Evolutionary conservation across 2,888 invertebrate genomes (phyloP).

Genomic region (Drosophila lutescens): DNA sequence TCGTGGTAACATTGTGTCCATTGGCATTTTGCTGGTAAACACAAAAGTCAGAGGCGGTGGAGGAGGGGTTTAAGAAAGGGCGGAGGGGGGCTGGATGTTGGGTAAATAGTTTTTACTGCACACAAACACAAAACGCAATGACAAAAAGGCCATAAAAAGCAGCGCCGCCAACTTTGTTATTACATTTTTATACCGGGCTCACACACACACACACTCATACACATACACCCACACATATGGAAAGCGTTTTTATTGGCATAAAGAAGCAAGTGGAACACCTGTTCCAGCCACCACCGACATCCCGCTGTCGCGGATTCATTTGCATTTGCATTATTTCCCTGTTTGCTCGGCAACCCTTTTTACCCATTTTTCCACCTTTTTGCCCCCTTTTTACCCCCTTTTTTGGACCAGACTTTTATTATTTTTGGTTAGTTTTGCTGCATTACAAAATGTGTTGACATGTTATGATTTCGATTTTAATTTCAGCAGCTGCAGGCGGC

Average conservation of each 20-base stretch:
- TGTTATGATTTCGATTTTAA: conserved; percentile 73
- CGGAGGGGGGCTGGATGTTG: conserved; percentile 4
- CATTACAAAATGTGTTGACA: conserved; percentile 71
- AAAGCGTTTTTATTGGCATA: conserved; percentile 54
- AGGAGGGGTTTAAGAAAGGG: not conserved
- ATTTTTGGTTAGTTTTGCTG: conserved; percentile 61
- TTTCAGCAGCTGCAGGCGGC: conserved; percentile 34
- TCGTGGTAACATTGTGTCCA: conserved; percentile 65
- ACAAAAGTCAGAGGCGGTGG: conserved; percentile 20
- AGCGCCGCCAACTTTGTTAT: conserved; percentile 72
- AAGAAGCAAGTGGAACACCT: conserved; percentile 64
- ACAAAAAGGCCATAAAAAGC: conserved; percentile 71
- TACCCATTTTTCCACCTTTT: not conserved
- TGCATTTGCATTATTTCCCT: conserved; percentile 61
- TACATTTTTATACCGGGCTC: conserved; percentile 62
- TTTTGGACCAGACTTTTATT: conserved; percentile 45
- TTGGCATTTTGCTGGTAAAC: conserved; percentile 76
- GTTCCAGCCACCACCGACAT: conserved; percentile 45
- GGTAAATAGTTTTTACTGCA: conserved; percentile 72
- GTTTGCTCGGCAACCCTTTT: conserved; percentile 29
- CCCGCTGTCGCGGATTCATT: conserved; percentile 49
- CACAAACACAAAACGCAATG: conserved; percentile 59
- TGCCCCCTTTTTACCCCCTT: not conserved
- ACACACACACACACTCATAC: conserved; percentile 11
- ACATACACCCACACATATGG: conserved; percentile 13